Percentiles rank a stretch among this genome's conserved stretches.
phyloP scores from a whole-genome alignment of 2,888 invertebrate genomes.

The Graphium colonna region DNA sequence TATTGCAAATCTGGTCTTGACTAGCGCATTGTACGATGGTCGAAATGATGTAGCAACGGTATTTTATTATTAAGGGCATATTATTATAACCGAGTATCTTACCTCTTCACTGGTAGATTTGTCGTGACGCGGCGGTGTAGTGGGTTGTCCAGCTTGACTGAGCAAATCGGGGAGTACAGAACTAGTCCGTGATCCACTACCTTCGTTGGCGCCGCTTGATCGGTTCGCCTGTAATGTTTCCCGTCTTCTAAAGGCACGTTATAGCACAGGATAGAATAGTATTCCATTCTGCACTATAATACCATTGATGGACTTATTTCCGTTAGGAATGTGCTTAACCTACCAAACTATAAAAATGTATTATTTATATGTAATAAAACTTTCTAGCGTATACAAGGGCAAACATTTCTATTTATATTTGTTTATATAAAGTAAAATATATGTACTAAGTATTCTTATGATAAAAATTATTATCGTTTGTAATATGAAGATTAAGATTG shows the following conservation, averaged over 20 bases:
- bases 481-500: no score
- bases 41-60: neutral
- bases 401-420: neutral
- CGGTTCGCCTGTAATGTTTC: conserved; percentile 50
- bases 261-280: neutral
- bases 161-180: conserved; percentile 97
- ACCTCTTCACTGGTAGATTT: conserved; percentile 98
- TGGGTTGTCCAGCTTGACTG: conserved; percentile 91
- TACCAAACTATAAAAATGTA: conserved; percentile 11
- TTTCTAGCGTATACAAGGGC: neutral
- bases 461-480: no score
- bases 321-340: conserved; percentile 2
- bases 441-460: no score
- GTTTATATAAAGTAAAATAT: neutral
- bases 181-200: conserved; percentile 89
- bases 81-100: conserved; percentile 44
- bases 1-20: conserved; percentile 1
- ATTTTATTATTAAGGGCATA: conserved; percentile 5
- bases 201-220: conserved; percentile 72
- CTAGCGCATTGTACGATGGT: conserved; percentile 4
- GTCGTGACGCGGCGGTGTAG: conserved; percentile 93
- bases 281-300: no score
- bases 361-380: no score
- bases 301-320: conserved; percentile 20
- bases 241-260: neutral